phyloP scores from a whole-genome alignment of 2,888 invertebrate genomes.

The Acronicta psi region DNA sequence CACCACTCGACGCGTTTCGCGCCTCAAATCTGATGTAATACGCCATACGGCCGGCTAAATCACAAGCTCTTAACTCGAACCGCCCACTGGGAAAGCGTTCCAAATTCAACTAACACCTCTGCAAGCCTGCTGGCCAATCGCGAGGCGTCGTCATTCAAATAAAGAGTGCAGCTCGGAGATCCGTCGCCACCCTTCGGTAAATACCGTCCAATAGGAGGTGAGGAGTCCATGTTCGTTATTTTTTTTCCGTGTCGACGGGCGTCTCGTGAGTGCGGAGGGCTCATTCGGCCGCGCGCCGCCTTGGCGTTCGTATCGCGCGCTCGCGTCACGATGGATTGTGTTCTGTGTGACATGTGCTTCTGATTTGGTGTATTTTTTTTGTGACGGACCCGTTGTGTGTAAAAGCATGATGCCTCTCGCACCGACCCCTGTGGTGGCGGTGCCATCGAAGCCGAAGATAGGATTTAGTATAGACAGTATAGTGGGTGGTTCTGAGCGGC shows the following conservation, averaged over 20 bases:
- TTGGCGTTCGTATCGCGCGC: conserved; percentile 85
- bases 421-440: conserved; percentile 97
- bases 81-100: conserved; percentile 84
- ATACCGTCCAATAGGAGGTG: conserved; percentile 72
- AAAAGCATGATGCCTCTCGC: conserved; percentile 97
- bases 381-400: conserved; percentile 82
- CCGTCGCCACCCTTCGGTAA: conserved; percentile 71
- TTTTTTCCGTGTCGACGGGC: conserved; percentile 75
- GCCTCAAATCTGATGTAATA: conserved; percentile 73
- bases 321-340: conserved; percentile 86
- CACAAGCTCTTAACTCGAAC: conserved; percentile 75
- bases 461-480: conserved; percentile 98
- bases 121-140: conserved; percentile 73
- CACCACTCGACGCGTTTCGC: conserved; percentile 63
- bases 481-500: conserved; percentile 91
- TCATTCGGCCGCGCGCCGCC: conserved; percentile 88
- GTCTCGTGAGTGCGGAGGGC: conserved; percentile 65
- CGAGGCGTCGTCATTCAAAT: conserved; percentile 66
- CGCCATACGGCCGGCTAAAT: conserved; percentile 81
- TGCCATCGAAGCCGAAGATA: conserved; percentile 97
- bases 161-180: conserved; percentile 72
- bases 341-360: conserved; percentile 85
- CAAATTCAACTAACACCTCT: conserved; percentile 82
- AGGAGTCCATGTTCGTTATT: conserved; percentile 81
- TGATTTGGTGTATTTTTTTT: conserved; percentile 79